Base-by-base conservation (phyloP, 1,140 invertebrate species). In the Drosophila nebulosa region DNA sequence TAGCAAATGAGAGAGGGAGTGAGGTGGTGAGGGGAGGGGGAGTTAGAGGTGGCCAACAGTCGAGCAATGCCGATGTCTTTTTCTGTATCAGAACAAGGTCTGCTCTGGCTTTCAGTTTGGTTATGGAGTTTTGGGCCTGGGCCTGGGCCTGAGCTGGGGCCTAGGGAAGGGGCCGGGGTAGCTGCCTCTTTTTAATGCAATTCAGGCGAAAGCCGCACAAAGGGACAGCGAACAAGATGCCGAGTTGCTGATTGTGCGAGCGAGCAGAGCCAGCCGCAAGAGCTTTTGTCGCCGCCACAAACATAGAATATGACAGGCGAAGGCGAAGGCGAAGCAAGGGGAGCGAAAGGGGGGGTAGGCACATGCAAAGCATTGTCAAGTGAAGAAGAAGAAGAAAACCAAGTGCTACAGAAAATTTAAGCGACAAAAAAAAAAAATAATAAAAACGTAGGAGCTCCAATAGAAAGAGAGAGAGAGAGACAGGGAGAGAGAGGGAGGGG, bases 171-270 rank as follows among this genome's bases (percentile, higher is more conserved):
- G n/a, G n/a, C n/a, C n/a, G n/a, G n/a, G n/a, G n/a, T n/a, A 22
- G 65, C 61, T 63, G 46, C 18, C 57, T 70, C 59, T 69, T 76
- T 70, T 81, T 78, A 86, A 86, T 86, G 81, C 81, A 86, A 83
- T 88, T 88, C 83, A 79, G 84, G 79, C 83, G 83, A 88, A 88
- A 88, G 83, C 84, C 83, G 75, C 84, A 88, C 83, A 88, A 88
- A 88, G 83, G 83, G 83, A 88, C 83, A 88, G 83, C 84, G 78
- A 88, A 88, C 83, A 88, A 88, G 83, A 88, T 88, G 84, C 84
- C 84, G 84, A 88, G 83, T 88, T 88, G 78, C 78, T 88, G 83
- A 88, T 88, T 89, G 83, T 71, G 84, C 61, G 84, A 64, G 84
- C 61, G 84, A 64, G 71, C 81, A 71, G 81, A 62, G 81, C 57